Evolutionary conservation across 2,113 vertebrate species (phyloP), one percentile per base, ranked within the genome.

Genomic region (Sylvia atricapilla): DNA sequence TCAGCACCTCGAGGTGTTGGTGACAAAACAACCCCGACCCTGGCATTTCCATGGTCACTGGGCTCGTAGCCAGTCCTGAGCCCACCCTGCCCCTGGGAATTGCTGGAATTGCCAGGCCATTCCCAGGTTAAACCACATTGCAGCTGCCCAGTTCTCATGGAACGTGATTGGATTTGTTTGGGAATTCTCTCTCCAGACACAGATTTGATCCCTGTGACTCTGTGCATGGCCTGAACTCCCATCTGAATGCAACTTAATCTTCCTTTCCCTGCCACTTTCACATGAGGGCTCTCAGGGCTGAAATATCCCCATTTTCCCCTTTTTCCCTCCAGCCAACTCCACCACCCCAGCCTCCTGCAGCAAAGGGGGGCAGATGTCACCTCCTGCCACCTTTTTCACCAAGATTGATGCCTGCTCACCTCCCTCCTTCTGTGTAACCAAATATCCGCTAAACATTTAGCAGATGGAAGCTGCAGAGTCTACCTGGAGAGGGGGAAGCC

Each of bases 381-480:
- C 70, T 87, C 60, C 89, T 91, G 62, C 21, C 78, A 91, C 69
- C 50, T 55, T 84, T 67, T 33, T n/a, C 56, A 19, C n/a, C 56
- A 79, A 82, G 93, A 70, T 37, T 24, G 79, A 95, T 96, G 83
- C 62, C 74, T 21, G 19, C 68, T 79, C 56, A 23, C 60, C 55
- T 66, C 64, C 81, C 30, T 49, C 72, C 50, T 39, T 62, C 52
- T 47, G 14, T 70, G 78, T 90, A 85, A 82, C 74, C 49, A 19
- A 69, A 82, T 94, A 91, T 2, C 68, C 11, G 0, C 84, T 74
- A 53, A 87, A 91, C 46, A 3, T 77, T 53, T 53, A 62, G 33
- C 93, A 79, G 77, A 58, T 81, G 81, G 59, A 16, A 66, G n/a
- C 73, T 66, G 73, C n/a, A 14, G 4, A 15, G 44, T 8, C 59